Base-by-base conservation (phyloP, 2,888 invertebrate genomes). In the Graphium colonna region DNA sequence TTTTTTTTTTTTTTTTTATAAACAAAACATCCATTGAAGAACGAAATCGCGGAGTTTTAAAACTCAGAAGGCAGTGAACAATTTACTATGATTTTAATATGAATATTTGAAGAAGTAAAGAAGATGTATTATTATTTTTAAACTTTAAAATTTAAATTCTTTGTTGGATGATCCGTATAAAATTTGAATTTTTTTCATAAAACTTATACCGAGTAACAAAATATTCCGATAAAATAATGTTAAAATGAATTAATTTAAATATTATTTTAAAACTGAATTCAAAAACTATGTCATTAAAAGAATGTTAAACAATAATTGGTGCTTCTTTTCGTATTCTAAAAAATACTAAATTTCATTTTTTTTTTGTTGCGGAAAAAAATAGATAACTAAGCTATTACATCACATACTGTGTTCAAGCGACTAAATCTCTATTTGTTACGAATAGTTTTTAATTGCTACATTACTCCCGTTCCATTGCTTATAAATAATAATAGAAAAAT, bases 31-130 rank as follows among this genome's bases (percentile, higher is more conserved):
- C 64, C 71, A 64, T 62, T 60, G 60, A 60, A 68, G 66, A 71
- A 71, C 61, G 55, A 55, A 55, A 39, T 55, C 59, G 58, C 61
- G 64, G 69, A 73, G 70, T 63, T 59, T 44, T 57, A 10, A 21
- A 69, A 70, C 67, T 65, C 58, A 56, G 62, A 68, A 68, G 82
- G 84, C 83, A 84, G 83, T 83, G 83, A 67, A 60, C 59, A 63
- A n/a, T 43, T 54, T 39, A 46, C 1, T 12, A 36, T 36, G 36
- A 52, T 31, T 26, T 13, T 1, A 0, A 0, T 38, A 17, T 10
- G 10, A 17, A 17, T 17, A 15, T 21, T 21, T 18, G 12, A 8
- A 21, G 60, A 60, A 50, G 21, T 21, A 5, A 21, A 21, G 2
- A 21, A 21, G 21, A 58, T 64, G 64, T 55, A 64, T 67, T 62